Evolutionary conservation across 64 coral and sea anemone species (phyloP), one percentile per base, ranked within the genome.

Genomic region (Dendrophyllia cribrosa): DNA sequence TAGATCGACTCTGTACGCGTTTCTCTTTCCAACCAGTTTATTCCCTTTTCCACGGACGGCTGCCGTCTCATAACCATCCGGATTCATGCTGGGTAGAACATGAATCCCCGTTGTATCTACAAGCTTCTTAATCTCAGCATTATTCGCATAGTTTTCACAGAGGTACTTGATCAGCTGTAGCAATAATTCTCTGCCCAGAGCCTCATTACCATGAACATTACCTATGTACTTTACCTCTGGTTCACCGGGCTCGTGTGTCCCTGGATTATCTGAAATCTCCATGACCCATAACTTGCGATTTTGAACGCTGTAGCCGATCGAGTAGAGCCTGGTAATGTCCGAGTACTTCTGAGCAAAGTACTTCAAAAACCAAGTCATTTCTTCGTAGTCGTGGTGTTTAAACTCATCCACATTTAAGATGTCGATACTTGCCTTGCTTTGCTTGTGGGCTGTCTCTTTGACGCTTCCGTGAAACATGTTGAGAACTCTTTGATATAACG

Each of bases 351-450:
- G 61, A 0, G 97, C 94, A 56, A 96, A 99, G 64, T 99, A 89
- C 21, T 99, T 94, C 56, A 99, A 82, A 83, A 96, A 96, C 97
- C 97, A 99, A n/a, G 94, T 89, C 97, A 99, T 91, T 43, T 99
- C 84, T 47, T 96, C 97, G 61, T 99, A 99, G 34, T 90, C 73
- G 51, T 99, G 97, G 59, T 99, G 61, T 17, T 85, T 93, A 23
- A 99, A 96, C 62, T 93, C 87, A n/a, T 91, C 59, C 10, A 99
- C 88, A 21, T 96, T 89, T 13, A 96, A 62, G 14, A 97, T 93
- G 11, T 76, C 59, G 12, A 84, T 7, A 20, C 24, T 74, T 3
- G 25, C 45, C 20, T 23, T 92, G n/a, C 52, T 84, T 75, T 66
- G n/a, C 1, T 75, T 26, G 45, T 43, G n/a, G 5, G 59, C 12